Base-by-base conservation (phyloP, 2,797 vertebrate genomes). In the Vireo griseus region DNA sequence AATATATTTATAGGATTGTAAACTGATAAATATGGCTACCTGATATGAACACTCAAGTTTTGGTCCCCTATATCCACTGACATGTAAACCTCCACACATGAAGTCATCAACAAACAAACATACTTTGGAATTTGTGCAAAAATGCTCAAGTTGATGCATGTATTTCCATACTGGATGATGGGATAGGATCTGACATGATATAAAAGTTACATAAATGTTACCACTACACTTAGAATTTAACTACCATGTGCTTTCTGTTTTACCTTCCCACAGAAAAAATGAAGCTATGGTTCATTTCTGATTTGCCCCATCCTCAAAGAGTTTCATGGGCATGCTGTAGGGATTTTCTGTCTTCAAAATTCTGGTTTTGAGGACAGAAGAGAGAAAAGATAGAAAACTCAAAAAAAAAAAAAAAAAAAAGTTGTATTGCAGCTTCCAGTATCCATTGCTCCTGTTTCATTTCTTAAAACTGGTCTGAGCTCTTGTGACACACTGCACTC, bases 1-100 rank as follows among this genome's bases (percentile, higher is more conserved):
- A 92, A 82, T 76, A 48, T 65, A 91, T 92, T 96, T 97, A 62
- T 91, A 90, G 84, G 69, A 39, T 37, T 90, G 69, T 76, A 90
- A 91, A 63, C 76, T 91, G 62, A 92, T 72, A 94, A 88, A 84
- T 86, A 81, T 28, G 63, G 72, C 77, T 72, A 57, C 58, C 28
- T 78, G n/a, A 37, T 79, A 87, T 7, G 48, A 91, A 48, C 57
- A n/a, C 25, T 85, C 48, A 59, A 51, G 13, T 77, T 82, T 71
- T 79, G 16, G 20, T 66, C 62, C 48, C 24, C 48, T 82, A 13
- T 54, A 59, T 58, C 26, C 59, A 50, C 19, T 81, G 54, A 73
- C 44, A 45, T 57, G 13, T 39, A 77, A 93, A 69, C 39, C 45
- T 71, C 7, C 16, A 28, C 10, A 15, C 4, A 42, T 44, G 24